Evolutionary conservation across 1,140 invertebrate species (phyloP), one percentile per base, ranked within the genome.

Genomic region (Eumaeus atala): DNA sequence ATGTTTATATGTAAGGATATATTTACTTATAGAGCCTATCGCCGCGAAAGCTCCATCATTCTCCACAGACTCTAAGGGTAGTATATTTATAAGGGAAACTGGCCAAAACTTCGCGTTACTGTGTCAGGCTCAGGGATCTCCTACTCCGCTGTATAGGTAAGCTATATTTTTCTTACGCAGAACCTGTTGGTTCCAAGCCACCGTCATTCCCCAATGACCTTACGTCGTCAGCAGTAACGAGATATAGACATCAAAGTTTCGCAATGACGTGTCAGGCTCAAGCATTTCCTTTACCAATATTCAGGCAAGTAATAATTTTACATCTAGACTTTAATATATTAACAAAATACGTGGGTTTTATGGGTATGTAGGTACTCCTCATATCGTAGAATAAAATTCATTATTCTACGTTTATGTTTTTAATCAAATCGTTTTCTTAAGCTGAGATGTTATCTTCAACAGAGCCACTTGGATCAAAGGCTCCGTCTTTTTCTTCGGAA

Each of bases 141-240:
- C 93, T 50, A 87, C 90, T 70, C 92, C 92, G 61, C 77, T 89
- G 64, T 92, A 91, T 89, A 93, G 92, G 92, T 93, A 90, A 90
- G 88, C 81, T 53, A 58, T 64, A 28, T 58, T 61, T 72, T 74
- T 66, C 64, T 69, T 77, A 61, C 68, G 57, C 79, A 87, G 81
- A 88, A 72, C 82, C 84, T 48, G 78, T 87, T 58, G 76, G 78
- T 79, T 82, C 80, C 55, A 87, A 86, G 66, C 77, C 79, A 54
- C 77, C 80, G 47, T 84, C 76, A 50, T 88, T 88, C 66, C 79
- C 79, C 40, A 87, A 77, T 63, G 84, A 87, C 70, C 76, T 84
- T 74, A 87, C 85, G 28, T 72, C 80, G 51, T 80, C 77, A 53
- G 89, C 87, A 33, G 84, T 88, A 54, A 80, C 77, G 28, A 85